These are phyloP conservation scores for Phrynocephalus vlangalii DNA, from an alignment of 2,797 vertebrate genomes.

Conservation along the genomic window DNA sequence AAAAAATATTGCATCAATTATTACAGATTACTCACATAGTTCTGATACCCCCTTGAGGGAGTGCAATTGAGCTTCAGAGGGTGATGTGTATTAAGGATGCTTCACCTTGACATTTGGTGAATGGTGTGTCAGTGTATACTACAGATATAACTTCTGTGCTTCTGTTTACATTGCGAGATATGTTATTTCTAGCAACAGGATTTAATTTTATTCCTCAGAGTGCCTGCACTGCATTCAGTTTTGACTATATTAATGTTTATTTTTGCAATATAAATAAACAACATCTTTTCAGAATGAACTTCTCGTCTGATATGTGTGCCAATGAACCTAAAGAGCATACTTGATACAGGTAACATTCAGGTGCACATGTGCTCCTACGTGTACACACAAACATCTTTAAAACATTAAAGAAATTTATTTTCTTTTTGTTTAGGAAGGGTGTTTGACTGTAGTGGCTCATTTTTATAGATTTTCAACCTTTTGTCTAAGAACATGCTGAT, in stretches of 20 bases:
- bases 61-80: constrained; percentile 53
- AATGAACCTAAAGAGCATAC: not conserved
- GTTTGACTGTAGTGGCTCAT: not conserved
- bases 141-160: constrained; percentile 71
- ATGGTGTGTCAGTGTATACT: constrained; percentile 68
- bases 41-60: constrained; percentile 39
- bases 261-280: constrained; percentile 78
- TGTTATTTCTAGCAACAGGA: constrained; percentile 71
- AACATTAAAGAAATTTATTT: not conserved
- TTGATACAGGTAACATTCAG: not conserved
- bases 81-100: constrained; percentile 49
- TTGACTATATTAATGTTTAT: constrained; percentile 75
- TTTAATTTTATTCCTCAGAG: constrained; percentile 66
- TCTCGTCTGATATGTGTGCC: constrained; percentile 47
- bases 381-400: not conserved
- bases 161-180: constrained; percentile 73
- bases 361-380: no score
- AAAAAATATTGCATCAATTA: constrained; percentile 33
- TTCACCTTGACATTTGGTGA: constrained; percentile 67
- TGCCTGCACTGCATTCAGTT: constrained; percentile 67
- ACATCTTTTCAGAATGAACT: constrained; percentile 30
- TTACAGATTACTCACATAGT: not conserved
- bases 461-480: not conserved
- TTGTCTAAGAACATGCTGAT: not conserved
- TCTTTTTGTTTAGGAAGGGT: not conserved